phyloP scores from a whole-genome alignment of 2,888 invertebrate species.

The Heliconius ethilla region DNA sequence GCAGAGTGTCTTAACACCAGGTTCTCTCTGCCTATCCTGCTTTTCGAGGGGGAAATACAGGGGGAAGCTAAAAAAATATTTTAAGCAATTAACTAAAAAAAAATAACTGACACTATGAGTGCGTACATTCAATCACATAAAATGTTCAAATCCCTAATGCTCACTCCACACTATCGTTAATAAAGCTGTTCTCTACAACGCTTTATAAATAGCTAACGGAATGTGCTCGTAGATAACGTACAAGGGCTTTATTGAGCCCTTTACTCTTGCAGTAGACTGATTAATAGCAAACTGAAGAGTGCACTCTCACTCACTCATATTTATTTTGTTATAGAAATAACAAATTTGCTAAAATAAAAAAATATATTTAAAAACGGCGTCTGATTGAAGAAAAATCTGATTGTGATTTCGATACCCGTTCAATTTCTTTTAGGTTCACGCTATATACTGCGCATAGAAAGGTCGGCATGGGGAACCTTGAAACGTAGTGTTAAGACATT shows the following conservation, averaged over 20 bases:
- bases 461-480: too few relatives aligned
- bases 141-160: constrained; percentile 55
- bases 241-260: constrained; percentile 63
- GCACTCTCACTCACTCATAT: constrained; percentile 46
- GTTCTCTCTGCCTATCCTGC: not conserved
- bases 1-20: not conserved
- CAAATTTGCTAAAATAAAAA: not conserved
- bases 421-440: too few relatives aligned
- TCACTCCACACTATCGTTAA: constrained; percentile 65
- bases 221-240: constrained; percentile 62
- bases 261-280: constrained; percentile 58
- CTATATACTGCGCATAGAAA: too few relatives aligned
- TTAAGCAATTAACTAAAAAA: not conserved
- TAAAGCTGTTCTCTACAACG: constrained; percentile 63
- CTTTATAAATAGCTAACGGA: constrained; percentile 72
- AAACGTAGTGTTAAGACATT: too few relatives aligned
- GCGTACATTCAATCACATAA: constrained; percentile 28
- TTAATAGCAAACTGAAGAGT: constrained; percentile 54
- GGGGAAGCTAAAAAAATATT: not conserved
- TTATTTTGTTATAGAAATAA: constrained; percentile 32
- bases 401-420: too few relatives aligned
- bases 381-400: too few relatives aligned
- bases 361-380: not conserved
- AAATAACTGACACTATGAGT: constrained; percentile 3
- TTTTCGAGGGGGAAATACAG: not conserved